A percentile compares a stretch with the other conserved stretches of the same genome.
Evolutionary conservation across 2,888 invertebrate genomes (phyloP).

Genomic region (Coecobrya sp.): DNA sequence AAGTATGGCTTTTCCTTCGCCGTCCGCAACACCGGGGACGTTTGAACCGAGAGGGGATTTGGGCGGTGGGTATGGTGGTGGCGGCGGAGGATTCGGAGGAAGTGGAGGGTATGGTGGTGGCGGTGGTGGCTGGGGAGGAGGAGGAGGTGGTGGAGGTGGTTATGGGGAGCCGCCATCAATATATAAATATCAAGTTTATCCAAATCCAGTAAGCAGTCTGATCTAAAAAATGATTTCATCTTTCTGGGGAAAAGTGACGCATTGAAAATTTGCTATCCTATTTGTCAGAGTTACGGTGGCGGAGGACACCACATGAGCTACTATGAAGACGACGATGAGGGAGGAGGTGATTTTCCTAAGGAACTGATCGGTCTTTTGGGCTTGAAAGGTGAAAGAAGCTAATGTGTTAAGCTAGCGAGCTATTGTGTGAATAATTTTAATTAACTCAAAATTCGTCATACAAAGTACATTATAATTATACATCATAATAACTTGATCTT

Average conservation of each 20-base stretch:
- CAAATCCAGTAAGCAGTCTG: constrained; percentile 68
- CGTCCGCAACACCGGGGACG: neutral
- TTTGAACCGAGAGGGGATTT: constrained; percentile 77
- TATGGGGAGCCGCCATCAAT: constrained; percentile 50
- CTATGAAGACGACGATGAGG: constrained; percentile 79
- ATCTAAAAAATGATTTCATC: neutral
- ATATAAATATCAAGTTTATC: constrained; percentile 81
- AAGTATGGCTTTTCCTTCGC: neutral
- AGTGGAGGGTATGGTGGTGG: constrained; percentile 70
- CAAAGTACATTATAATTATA: no score
- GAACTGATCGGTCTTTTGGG: constrained; percentile 81
- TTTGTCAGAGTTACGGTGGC: constrained; percentile 46
- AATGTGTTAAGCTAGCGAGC: no score
- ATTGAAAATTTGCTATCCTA: neutral
- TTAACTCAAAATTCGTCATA: no score
- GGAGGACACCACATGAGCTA: constrained; percentile 62
- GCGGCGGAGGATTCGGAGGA: constrained; percentile 51
- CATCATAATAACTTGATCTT: no score
- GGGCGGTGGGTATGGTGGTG: constrained; percentile 65
- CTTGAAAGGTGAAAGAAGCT: no score
- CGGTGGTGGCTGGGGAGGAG: constrained; percentile 65
- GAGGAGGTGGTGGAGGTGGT: constrained; percentile 61
- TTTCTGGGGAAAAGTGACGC: neutral
- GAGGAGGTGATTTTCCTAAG: constrained; percentile 75
- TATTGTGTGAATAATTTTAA: no score